Evolutionary conservation across 2,113 vertebrate genomes (phyloP), one percentile per base, ranked within the genome.

Genomic region (Pseudopipra pipra): DNA sequence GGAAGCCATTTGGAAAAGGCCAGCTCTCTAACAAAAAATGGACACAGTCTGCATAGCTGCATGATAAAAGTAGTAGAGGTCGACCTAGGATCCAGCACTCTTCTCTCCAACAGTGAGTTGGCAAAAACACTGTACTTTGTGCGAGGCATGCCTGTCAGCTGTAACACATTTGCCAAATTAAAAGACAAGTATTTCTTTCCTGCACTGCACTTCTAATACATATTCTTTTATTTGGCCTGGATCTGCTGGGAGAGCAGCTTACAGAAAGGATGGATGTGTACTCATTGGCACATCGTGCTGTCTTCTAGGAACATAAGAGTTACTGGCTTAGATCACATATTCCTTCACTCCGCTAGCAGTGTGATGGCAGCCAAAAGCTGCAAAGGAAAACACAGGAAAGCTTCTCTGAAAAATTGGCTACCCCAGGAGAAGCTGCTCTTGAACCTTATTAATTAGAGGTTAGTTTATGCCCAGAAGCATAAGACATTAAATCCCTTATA

Each of bases 371-470:
- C 68, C 76, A 95, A 91, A 84, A 85, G 72, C 85, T 88, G 71
- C 24, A 80, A 77, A 72, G 55, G 20, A 88, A 92, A 94, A 78
- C 52, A 84, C 30, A 75, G 80, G 65, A 93, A 80, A 90, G 52
- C 75, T 71, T 52, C 72, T 88, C 24, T 77, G 75, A 92, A 73
- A 93, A 94, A 94, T 52, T 68, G 70, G 62, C 56, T 72, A 61
- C 47, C 81, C 31, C 66, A 49, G 4, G 47, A 94, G 76, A 94
- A 96, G 56, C 65, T 94, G 70, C 43, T 88, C 86, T 90, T 94
- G 79, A 92, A 90, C 90, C 76, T 88, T 92, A 89, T 84, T 92
- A 95, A 96, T 91, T 96, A 84, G 76, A 82, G 88, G 88, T 92
- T 92, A 90, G 79, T 93, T 90, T 85, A 88, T 70, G 83, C 85